These are phyloP conservation scores for Isoperla grammatica DNA, from an alignment of 2,888 invertebrate species.

Conservation along the genomic window DNA sequence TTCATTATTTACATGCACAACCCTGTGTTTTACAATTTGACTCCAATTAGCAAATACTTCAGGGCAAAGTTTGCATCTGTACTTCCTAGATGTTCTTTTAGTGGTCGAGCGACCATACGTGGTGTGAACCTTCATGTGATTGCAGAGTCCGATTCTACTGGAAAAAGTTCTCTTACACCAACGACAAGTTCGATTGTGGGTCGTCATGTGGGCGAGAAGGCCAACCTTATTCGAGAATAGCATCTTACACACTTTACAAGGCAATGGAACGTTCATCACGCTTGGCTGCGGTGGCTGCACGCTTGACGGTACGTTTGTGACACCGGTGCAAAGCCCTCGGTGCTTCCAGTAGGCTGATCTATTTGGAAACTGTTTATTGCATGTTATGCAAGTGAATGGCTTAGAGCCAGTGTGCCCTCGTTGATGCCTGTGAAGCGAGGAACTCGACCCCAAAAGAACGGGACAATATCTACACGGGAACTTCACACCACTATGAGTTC, in stretches of 20 bases:
- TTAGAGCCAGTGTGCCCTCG: background rate
- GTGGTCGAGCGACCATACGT: background rate
- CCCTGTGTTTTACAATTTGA: background rate
- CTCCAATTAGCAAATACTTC: constrained; percentile 3
- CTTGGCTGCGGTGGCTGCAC: background rate
- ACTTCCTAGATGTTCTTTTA: background rate
- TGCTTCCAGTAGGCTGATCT: too few relatives aligned
- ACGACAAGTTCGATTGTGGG: constrained; percentile 1
- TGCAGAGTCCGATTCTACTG: background rate
- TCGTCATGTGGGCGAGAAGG: constrained; percentile 38
- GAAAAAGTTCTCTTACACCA: background rate
- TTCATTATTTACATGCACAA: background rate
- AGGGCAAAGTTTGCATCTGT: background rate
- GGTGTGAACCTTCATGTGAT: background rate
- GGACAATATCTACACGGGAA: background rate
- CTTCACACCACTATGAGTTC: background rate
- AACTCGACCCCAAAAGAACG: too few relatives aligned
- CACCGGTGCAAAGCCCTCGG: too few relatives aligned
- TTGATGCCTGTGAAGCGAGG: too few relatives aligned
- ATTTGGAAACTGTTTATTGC: constrained; percentile 4
- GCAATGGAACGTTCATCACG: background rate
- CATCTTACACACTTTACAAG: constrained; percentile 47
- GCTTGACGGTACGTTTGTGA: too few relatives aligned
- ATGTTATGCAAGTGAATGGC: constrained; percentile 3
- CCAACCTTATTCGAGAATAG: constrained; percentile 46